A percentile compares a stretch with the other conserved stretches of the same genome.
Conservation (phyloP, 2,888 invertebrate genomes). For the Parascotia fuliginaria region DNA sequence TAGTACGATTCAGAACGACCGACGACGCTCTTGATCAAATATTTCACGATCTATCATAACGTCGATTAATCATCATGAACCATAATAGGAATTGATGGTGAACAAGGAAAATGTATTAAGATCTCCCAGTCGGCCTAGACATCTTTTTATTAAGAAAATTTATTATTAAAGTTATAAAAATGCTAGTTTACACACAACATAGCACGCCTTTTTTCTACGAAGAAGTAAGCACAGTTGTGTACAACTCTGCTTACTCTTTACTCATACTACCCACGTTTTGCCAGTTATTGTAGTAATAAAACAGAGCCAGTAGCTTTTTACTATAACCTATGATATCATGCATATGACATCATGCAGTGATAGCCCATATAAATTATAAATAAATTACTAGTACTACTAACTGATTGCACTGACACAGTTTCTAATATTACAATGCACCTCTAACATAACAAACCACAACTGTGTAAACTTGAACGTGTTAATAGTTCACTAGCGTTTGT, state of each 20-base stretch:
- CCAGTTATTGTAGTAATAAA: no score
- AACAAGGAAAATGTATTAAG: slow-evolving; percentile 12
- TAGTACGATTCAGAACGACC: no score
- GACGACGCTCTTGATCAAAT: slow-evolving; percentile 21
- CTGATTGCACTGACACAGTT: no score
- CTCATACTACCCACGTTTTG: no score
- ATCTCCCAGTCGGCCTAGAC: not conserved
- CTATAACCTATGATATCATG: no score
- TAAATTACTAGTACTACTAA: no score
- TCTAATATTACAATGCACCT: not conserved
- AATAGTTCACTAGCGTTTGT: not conserved
- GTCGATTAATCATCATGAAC: slow-evolving; percentile 36
- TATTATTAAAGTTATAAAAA: not conserved
- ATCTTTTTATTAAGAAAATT: not conserved
- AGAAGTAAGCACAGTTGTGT: no score
- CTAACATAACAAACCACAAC: not conserved
- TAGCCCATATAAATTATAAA: no score
- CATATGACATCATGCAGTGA: no score
- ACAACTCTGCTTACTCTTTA: no score
- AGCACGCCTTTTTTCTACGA: no score
- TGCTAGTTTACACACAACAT: not conserved
- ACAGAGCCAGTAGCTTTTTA: no score
- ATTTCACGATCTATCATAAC: slow-evolving; percentile 29
- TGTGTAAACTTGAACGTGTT: not conserved
- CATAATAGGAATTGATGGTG: slow-evolving; percentile 33